phyloP scores from a whole-genome alignment of 2,797 vertebrate genomes.

The Rhinella marina region DNA sequence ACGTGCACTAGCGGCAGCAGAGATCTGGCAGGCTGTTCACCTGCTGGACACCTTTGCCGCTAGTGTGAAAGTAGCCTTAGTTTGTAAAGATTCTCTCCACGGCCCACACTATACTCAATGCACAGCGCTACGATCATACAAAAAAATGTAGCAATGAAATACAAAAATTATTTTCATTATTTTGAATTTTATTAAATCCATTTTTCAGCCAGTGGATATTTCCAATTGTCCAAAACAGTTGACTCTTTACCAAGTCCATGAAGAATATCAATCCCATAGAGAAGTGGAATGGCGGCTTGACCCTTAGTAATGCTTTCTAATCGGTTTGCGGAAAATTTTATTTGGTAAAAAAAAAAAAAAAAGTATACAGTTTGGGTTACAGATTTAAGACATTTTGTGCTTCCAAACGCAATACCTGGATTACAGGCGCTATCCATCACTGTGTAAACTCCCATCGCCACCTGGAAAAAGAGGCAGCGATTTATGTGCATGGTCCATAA shows the following conservation, averaged over 20 bases:
- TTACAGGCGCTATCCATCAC: slow-evolving; percentile 37
- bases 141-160: too few species aligned
- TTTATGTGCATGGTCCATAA: slow-evolving; percentile 50
- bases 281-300: not conserved
- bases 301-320: slow-evolving; percentile 15
- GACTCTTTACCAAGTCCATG: not conserved
- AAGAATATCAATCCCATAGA: not conserved
- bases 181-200: too few species aligned
- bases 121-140: too few species aligned
- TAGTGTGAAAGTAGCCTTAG: too few species aligned
- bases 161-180: too few species aligned
- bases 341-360: slow-evolving; percentile 32
- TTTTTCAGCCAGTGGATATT: too few species aligned
- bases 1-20: too few species aligned
- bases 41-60: too few species aligned
- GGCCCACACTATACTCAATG: too few species aligned
- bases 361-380: not conserved
- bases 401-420: slow-evolving; percentile 49
- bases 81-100: too few species aligned
- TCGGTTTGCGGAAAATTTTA: not conserved
- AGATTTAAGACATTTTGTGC: slow-evolving; percentile 29
- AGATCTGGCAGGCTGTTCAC: too few species aligned
- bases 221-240: not conserved
- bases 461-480: slow-evolving; percentile 48
- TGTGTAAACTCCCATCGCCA: slow-evolving; percentile 57